phyloP scores from a whole-genome alignment of 2,797 vertebrate genomes.

The Cercopithecus petaurista region DNA sequence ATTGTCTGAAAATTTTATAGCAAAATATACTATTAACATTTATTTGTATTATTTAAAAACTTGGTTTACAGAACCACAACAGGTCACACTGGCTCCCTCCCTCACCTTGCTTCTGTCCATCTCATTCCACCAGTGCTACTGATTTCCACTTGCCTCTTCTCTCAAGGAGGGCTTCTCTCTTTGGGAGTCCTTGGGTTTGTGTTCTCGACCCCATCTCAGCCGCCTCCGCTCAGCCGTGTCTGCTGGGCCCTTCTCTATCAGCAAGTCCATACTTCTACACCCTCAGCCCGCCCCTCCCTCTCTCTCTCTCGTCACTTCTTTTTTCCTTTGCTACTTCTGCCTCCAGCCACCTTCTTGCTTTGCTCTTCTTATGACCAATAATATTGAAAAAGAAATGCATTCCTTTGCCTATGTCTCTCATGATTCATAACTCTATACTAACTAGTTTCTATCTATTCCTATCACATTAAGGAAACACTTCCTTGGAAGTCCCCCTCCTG shows the following conservation, averaged over 20 bases:
- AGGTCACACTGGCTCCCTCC: background rate
- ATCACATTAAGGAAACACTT: background rate
- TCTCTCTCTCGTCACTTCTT: background rate
- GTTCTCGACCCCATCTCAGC: background rate
- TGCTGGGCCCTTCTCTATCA: background rate
- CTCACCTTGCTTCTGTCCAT: background rate
- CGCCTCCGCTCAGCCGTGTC: background rate
- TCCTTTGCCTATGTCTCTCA: background rate
- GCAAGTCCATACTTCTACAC: background rate
- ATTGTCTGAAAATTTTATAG: background rate
- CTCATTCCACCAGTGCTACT: background rate
- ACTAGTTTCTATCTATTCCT: background rate
- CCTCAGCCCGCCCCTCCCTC: rapidly evolving
- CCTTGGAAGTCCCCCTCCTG: background rate
- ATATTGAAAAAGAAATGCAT: background rate
- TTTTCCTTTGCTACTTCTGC: background rate
- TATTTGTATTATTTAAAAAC: background rate
- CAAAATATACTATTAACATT: background rate
- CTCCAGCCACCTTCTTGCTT: background rate
- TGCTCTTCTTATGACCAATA: background rate
- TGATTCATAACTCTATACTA: background rate
- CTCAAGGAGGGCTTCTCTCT: background rate
- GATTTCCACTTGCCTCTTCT: background rate
- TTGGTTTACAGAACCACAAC: background rate
- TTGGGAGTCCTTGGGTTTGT: background rate